phyloP scores from a whole-genome alignment of 2,797 vertebrate genomes.

The Tiaroga cobitis region DNA sequence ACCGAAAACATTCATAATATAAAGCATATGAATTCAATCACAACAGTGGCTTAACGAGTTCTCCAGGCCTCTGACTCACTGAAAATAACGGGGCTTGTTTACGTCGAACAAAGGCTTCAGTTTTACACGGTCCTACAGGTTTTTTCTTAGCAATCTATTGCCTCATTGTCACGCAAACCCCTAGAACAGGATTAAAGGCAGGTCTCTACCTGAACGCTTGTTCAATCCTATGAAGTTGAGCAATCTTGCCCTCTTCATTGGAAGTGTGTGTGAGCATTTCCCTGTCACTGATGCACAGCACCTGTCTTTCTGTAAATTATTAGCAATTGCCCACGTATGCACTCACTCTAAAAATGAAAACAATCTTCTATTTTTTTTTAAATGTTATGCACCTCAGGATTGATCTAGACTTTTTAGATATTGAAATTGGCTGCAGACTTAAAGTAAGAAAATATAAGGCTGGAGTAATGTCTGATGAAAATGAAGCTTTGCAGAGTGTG shows the following conservation, averaged over 20 bases:
- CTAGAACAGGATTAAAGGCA: constrained; percentile 36
- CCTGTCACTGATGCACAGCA: constrained; percentile 18
- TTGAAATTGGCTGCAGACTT: neutral
- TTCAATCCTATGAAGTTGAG: constrained; percentile 12
- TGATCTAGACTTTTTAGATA: neutral
- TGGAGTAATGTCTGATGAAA: too few relatives aligned
- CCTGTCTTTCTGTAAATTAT: constrained; percentile 32
- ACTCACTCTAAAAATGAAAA: constrained; percentile 22
- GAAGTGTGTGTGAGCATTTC: constrained; percentile 20
- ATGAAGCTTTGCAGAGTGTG: too few relatives aligned
- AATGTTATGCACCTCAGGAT: neutral
- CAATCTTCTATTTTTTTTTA: constrained; percentile 11
- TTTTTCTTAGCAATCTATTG: constrained; percentile 34
- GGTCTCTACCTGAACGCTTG: constrained; percentile 38
- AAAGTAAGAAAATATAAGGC: neutral
- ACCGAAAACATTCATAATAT: constrained; percentile 34
- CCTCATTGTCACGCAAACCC: constrained; percentile 34
- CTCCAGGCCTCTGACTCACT: constrained; percentile 43
- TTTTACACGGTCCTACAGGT: constrained; percentile 4
- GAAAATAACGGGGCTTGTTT: constrained; percentile 27
- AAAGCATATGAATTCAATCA: constrained; percentile 53
- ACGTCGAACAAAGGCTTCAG: constrained; percentile 26
- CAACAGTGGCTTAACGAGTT: constrained; percentile 36
- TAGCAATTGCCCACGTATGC: constrained; percentile 14
- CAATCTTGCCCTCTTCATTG: constrained; percentile 34